phyloP scores from a whole-genome alignment of 2,888 invertebrate genomes.

The Athalia rosae region DNA sequence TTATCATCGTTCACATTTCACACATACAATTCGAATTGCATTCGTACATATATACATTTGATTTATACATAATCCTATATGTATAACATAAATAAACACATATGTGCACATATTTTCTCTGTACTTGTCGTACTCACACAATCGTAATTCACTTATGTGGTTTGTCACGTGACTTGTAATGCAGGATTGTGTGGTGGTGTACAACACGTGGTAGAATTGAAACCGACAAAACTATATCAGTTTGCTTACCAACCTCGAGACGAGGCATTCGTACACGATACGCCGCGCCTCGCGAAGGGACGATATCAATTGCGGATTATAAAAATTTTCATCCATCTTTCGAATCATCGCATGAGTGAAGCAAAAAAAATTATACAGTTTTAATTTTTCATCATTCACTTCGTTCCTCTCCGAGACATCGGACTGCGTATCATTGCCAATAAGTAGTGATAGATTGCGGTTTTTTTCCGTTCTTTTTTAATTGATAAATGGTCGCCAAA shows the following conservation, averaged over 20 bases:
- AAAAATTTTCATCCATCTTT: background rate
- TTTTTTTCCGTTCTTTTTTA: background rate
- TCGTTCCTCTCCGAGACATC: too few relatives aligned
- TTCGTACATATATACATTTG: too few relatives aligned
- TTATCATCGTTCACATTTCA: background rate
- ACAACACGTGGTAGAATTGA: constrained; percentile 51
- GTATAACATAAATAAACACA: background rate
- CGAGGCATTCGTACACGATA: constrained; percentile 21
- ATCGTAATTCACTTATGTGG: background rate
- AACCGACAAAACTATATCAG: constrained; percentile 52
- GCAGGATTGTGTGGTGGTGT: too few relatives aligned
- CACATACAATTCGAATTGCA: too few relatives aligned
- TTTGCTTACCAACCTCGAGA: constrained; percentile 43
- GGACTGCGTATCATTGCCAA: too few relatives aligned
- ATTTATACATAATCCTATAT: too few relatives aligned
- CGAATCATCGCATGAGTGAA: background rate
- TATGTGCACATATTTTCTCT: background rate
- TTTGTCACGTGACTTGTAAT: background rate
- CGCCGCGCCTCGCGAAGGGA: background rate
- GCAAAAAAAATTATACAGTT: too few relatives aligned
- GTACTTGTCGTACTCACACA: background rate
- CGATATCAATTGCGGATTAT: background rate
- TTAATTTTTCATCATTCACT: too few relatives aligned
- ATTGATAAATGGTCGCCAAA: constrained; percentile 17
- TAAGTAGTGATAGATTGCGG: background rate